Evolutionary conservation across 2,113 vertebrate genomes (phyloP).

Genomic region (Embiotoca jacksoni): DNA sequence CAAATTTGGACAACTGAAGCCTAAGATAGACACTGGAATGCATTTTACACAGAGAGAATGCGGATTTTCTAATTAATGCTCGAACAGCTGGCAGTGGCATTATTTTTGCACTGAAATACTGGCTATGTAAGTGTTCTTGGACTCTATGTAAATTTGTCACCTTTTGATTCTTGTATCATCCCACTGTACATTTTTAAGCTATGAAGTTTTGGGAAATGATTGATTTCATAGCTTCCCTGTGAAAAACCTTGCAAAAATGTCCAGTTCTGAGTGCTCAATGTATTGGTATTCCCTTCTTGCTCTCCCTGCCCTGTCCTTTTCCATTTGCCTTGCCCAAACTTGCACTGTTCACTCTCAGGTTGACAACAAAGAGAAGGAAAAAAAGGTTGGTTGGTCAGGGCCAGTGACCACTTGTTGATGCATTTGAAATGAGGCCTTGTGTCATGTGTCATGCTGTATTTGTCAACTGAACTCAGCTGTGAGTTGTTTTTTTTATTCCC

Average conservation of each 20-base stretch:
- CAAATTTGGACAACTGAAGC: no score
- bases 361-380: constrained; percentile 83
- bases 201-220: no score
- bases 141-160: no score
- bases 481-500: not conserved
- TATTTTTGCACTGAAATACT: no score
- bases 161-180: no score
- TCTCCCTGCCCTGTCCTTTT: not conserved
- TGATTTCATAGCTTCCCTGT: not conserved
- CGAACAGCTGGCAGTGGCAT: no score
- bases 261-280: no score
- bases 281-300: not conserved
- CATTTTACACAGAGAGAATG: no score
- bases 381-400: constrained; percentile 75
- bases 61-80: no score
- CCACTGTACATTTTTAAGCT: no score
- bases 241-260: not conserved
- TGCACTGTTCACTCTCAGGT: constrained; percentile 46
- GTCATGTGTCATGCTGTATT: constrained; percentile 32
- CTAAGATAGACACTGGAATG: no score
- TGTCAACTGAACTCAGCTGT: constrained; percentile 5
- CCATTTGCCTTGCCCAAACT: not conserved
- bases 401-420: not conserved
- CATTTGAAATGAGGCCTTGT: not conserved
- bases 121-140: no score